These are phyloP conservation scores for Dynastes grantii DNA, from an alignment of 2,888 invertebrate species.

Conservation along the genomic window DNA sequence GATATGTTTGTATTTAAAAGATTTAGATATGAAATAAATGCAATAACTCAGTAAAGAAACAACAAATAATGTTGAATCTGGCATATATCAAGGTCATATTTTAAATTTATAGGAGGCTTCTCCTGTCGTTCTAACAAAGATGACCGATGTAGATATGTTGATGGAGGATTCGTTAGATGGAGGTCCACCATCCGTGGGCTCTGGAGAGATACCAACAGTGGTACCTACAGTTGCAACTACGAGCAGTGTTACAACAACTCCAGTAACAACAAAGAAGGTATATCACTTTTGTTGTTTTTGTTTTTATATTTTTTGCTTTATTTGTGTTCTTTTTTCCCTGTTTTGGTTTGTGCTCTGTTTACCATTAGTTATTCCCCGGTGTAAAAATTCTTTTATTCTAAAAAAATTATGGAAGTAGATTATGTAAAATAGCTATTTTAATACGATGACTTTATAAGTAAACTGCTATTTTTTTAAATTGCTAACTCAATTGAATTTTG, in stretches of 20 bases:
- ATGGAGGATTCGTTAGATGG: slow-evolving; percentile 88
- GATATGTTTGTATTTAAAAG: slow-evolving; percentile 34
- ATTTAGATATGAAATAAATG: slow-evolving; percentile 42
- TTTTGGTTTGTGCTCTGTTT: too few species aligned
- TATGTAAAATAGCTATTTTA: too few species aligned
- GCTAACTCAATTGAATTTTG: too few species aligned
- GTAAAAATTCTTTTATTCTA: neutral
- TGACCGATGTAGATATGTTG: slow-evolving; percentile 77
- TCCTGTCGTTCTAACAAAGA: slow-evolving; percentile 75
- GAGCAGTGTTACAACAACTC: slow-evolving; percentile 68
- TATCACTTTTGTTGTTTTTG: neutral
- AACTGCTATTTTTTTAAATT: too few species aligned
- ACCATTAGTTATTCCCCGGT: slow-evolving; percentile 15
- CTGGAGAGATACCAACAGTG: slow-evolving; percentile 78
- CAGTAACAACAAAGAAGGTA: slow-evolving; percentile 70
- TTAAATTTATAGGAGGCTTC: slow-evolving; percentile 69
- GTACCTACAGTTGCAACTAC: slow-evolving; percentile 68
- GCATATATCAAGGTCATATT: slow-evolving; percentile 56
- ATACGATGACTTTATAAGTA: too few species aligned
- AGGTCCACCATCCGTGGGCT: slow-evolving; percentile 87
- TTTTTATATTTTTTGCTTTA: neutral
- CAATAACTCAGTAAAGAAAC: neutral
- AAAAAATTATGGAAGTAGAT: too few species aligned
- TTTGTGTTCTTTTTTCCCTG: too few species aligned
- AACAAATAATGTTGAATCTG: neutral